Evolutionary conservation across 2,888 invertebrate species (phyloP).

Genomic region (Morpho helenor): DNA sequence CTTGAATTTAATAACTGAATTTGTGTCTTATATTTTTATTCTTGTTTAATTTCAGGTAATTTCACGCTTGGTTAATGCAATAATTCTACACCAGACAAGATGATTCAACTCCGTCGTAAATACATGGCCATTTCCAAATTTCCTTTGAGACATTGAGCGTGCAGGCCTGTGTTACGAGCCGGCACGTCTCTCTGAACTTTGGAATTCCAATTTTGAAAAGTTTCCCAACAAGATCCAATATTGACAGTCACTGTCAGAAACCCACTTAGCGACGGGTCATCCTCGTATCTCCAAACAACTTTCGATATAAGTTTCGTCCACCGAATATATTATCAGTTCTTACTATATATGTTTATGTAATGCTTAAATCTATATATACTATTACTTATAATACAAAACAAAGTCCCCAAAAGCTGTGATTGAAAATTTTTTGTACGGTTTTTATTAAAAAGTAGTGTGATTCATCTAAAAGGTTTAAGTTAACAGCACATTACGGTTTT

Average conservation of each 20-base stretch:
- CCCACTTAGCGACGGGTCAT: conserved; percentile 48
- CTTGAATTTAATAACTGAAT: too few relatives aligned
- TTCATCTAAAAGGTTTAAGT: too few relatives aligned
- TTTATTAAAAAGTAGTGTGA: too few relatives aligned
- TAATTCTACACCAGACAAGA: conserved; percentile 62
- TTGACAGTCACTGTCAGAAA: conserved; percentile 72
- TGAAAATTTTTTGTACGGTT: too few relatives aligned
- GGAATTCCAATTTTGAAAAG: conserved; percentile 79
- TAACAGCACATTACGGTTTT: too few relatives aligned
- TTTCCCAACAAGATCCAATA: conserved; percentile 72
- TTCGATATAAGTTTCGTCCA: conserved; percentile 13
- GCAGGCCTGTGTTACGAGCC: conserved; percentile 55
- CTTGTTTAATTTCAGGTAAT: conserved; percentile 39
- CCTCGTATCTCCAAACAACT: conserved; percentile 31
- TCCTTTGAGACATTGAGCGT: conserved; percentile 75
- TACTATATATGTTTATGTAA: too few relatives aligned
- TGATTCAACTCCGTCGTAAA: conserved; percentile 72
- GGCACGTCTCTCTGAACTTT: conserved; percentile 71
- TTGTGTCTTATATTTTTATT: neutral
- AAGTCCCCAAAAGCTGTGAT: too few relatives aligned
- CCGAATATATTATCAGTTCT: neutral
- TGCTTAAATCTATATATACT: neutral
- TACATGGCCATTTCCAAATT: conserved; percentile 71
- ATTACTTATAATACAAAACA: neutral
- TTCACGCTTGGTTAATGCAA: conserved; percentile 68